Percentiles rank a stretch among this genome's conserved stretches.
These are phyloP conservation scores for Gallinago nigripennis DNA, from an alignment of 2,797 vertebrate species.

Conservation along the genomic window DNA sequence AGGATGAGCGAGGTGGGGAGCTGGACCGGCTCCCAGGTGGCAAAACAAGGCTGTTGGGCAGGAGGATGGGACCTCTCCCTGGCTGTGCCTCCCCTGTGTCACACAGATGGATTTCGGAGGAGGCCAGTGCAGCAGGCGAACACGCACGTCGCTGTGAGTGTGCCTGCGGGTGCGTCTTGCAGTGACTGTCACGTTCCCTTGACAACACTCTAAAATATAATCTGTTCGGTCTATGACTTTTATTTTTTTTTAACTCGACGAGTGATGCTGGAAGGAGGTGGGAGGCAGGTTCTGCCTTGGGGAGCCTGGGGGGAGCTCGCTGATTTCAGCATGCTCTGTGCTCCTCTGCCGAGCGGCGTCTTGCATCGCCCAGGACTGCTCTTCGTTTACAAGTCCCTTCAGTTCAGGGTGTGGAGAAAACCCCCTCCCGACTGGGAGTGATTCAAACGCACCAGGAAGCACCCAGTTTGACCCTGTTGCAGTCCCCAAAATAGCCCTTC, in stretches of 20 bases:
- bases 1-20: neutral
- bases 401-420: neutral
- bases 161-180: neutral
- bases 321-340: neutral
- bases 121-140: neutral
- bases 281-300: neutral
- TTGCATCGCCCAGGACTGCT: neutral
- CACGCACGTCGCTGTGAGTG: rapidly evolving
- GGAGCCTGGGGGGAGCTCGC: constrained; percentile 5
- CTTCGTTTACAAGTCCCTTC: neutral
- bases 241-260: neutral
- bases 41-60: neutral
- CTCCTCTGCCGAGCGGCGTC: neutral
- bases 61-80: neutral
- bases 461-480: neutral
- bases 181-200: constrained; percentile 41
- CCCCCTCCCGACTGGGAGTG: rapidly evolving
- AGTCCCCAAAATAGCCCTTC: neutral
- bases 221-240: constrained; percentile 29
- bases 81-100: neutral
- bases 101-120: neutral
- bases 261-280: neutral
- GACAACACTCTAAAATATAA: constrained; percentile 10
- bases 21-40: neutral
- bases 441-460: neutral